Evolutionary conservation across 2,113 vertebrate genomes (phyloP), one percentile per base, ranked within the genome.

Genomic region (Pelecanus crispus): DNA sequence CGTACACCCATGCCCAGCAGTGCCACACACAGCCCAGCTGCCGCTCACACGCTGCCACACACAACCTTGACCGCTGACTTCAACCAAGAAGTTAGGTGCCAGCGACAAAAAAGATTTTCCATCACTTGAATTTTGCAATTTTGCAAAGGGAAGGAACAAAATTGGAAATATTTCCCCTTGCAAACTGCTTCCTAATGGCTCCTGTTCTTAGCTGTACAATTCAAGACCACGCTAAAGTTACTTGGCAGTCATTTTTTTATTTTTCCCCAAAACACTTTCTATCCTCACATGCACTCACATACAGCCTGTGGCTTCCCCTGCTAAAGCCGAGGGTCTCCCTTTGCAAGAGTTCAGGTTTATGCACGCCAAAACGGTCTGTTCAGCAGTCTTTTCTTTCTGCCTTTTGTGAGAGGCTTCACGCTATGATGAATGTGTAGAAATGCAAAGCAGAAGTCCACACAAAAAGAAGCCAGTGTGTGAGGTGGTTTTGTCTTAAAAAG

Each of bases 331-430:
- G 16, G 49, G 29, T 15, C 82, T 85, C 49, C 26, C 53, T 83
- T 28, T 36, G 36, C 63, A 66, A 34, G 36, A 19, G 78, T 56
- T 67, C 67, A 59, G 86, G 87, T 90, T 90, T 53, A n/a, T 9
- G 38, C 72, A 44, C 3, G 4, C 72, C 59, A 86, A 71, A 92
- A 50, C 0, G 8, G 26, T 58, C 86, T 29, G 66, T 73, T 80
- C 66, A 84, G 75, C 49, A 62, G 73, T 5, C 93, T 79, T 90
- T 87, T 93, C 88, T 92, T 42, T n/a, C 67, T 44, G 62, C 75
- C 94, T 77, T 94, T 97, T 92, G 94, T 94, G 80, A 81, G 82
- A 83, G 68, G 47, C 65, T 94, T 93, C 92, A 86, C 8, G 75
- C 88, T 42, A 81, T 47, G 71, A 95, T 81, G 82, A 65, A 95